phyloP scores from a whole-genome alignment of 1,140 invertebrate species.

The Luehdorfia chinensis region DNA sequence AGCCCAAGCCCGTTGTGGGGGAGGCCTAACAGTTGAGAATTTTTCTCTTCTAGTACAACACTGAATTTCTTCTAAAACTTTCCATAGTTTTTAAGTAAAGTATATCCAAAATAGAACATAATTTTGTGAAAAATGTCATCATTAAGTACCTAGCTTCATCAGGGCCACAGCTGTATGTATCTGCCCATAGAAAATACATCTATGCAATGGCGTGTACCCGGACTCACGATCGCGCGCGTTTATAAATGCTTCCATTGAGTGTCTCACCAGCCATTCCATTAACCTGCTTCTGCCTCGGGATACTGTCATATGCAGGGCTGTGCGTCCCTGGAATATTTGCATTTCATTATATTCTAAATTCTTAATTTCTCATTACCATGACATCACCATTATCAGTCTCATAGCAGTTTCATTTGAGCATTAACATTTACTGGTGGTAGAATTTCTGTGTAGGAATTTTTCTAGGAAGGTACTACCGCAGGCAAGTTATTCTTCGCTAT shows the following conservation, averaged over 20 bases:
- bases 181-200: conserved; percentile 87
- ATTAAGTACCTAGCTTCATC: conserved; percentile 80
- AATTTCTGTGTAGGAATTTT: neutral
- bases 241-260: conserved; percentile 77
- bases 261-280: conserved; percentile 82
- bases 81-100: no score
- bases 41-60: no score
- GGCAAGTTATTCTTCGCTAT: no score
- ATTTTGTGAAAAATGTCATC: no score
- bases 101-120: no score
- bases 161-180: conserved; percentile 81
- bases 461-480: neutral
- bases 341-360: no score
- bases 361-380: no score
- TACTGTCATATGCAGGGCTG: conserved; percentile 83
- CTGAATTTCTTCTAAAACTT: no score
- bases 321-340: conserved; percentile 74
- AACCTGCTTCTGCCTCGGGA: conserved; percentile 81
- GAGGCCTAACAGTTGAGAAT: no score
- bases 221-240: conserved; percentile 84
- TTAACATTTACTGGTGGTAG: neutral
- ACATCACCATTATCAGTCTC: no score
- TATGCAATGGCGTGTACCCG: conserved; percentile 86
- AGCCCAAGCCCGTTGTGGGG: no score
- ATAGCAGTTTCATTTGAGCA: no score